phyloP scores from a whole-genome alignment of 2,113 vertebrate species.

The Porphyrio hochstetteri region DNA sequence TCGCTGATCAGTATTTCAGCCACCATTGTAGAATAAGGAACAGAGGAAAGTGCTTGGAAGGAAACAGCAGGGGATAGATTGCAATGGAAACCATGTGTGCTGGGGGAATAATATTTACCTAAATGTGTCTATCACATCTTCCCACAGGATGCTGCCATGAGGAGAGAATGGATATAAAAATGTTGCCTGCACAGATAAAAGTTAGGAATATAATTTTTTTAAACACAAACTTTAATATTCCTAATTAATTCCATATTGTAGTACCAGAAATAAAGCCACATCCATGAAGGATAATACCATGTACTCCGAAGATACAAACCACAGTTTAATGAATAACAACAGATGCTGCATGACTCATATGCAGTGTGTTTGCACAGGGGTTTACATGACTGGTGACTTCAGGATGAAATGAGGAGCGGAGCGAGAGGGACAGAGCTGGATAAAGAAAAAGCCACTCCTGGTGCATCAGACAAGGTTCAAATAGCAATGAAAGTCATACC shows the following conservation, averaged over 20 bases:
- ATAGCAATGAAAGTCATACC: neutral
- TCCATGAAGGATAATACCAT: neutral
- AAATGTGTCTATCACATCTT: constrained; percentile 38
- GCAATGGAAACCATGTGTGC: constrained; percentile 47
- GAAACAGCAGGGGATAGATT: constrained; percentile 13
- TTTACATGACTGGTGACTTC: neutral
- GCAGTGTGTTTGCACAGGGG: neutral
- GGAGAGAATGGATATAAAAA: constrained; percentile 1
- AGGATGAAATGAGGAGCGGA: neutral
- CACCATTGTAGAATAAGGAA: constrained; percentile 4
- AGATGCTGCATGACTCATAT: neutral
- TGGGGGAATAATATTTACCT: constrained; percentile 44
- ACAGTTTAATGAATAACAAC: constrained; percentile 35
- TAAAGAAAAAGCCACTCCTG: neutral
- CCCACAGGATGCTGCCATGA: constrained; percentile 21
- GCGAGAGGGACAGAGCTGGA: neutral
- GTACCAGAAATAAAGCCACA: constrained; percentile 32
- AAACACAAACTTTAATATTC: neutral
- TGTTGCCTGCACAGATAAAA: neutral
- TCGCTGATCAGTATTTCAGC: neutral
- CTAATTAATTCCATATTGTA: constrained; percentile 29
- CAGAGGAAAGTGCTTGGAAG: constrained; percentile 22
- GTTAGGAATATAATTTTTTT: neutral
- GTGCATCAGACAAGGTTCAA: neutral
- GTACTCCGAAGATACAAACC: constrained; percentile 3